Percentiles rank a stretch among this genome's conserved stretches.
Evolutionary conservation across 30 jellyfish, hydroid and myxozoan genomes (phyloP).

Genomic region (Calvadosia cruxmelitensis): DNA sequence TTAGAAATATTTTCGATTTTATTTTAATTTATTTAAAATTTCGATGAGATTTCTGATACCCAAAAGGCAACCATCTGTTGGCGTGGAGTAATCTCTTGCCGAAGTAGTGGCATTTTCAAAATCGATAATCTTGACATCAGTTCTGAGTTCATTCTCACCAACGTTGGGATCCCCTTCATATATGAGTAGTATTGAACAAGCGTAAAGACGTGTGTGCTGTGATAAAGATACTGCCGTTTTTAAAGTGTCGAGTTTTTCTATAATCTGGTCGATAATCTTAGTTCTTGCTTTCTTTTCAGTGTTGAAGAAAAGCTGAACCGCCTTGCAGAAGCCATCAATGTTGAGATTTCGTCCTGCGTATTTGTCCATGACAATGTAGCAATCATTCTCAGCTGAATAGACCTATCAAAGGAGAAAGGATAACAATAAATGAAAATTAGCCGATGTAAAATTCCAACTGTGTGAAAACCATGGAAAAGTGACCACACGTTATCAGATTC

Average conservation of each 20-base stretch:
- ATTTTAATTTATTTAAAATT: constrained; percentile 1
- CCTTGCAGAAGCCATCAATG: constrained; percentile 27
- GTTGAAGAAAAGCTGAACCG: constrained; percentile 25
- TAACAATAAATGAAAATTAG: too few species aligned
- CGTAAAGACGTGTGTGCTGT: constrained; percentile 43
- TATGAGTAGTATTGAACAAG: constrained; percentile 66
- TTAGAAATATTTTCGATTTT: too few species aligned
- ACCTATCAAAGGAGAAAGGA: constrained; percentile 23
- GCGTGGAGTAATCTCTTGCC: constrained; percentile 44
- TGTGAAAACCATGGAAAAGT: too few species aligned
- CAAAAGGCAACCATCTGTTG: constrained; percentile 61
- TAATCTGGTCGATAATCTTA: constrained; percentile 25
- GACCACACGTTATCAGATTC: too few species aligned
- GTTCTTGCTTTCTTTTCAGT: constrained; percentile 20
- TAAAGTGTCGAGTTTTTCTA: constrained; percentile 19
- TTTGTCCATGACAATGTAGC: constrained; percentile 56
- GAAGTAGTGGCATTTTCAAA: constrained; percentile 52
- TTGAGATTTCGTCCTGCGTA: constrained; percentile 63
- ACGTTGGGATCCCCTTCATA: constrained; percentile 50
- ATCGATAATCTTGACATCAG: constrained; percentile 73
- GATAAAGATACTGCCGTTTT: constrained; percentile 13
- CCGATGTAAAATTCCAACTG: too few species aligned
- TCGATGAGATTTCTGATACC: constrained; percentile 40
- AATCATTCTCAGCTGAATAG: constrained; percentile 31
- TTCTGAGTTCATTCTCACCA: background rate